A percentile compares a stretch with the other conserved stretches of the same genome.
Evolutionary conservation across 2,797 vertebrate species (phyloP).

Genomic region (Pelochelys cantorii): DNA sequence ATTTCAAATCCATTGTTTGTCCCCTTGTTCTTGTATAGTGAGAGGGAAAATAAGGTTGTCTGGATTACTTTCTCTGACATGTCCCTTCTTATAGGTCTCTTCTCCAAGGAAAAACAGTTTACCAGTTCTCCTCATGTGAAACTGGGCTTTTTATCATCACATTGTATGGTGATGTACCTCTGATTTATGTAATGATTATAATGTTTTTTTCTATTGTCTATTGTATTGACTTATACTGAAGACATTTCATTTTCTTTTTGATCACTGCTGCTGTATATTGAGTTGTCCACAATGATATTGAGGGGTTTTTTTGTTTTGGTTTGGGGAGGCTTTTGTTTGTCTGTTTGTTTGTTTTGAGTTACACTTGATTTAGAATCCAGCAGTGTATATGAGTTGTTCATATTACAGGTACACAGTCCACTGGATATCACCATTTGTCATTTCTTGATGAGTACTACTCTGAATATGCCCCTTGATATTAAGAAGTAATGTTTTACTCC

Average conservation of each 20-base stretch:
- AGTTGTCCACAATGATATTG: background rate
- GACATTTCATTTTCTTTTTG: background rate
- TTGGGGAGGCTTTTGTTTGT: background rate
- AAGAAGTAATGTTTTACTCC: background rate
- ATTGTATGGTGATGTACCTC: background rate
- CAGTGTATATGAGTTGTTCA: background rate
- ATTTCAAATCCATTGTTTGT: background rate
- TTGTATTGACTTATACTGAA: background rate
- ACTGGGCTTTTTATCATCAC: background rate
- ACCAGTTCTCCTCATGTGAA: background rate
- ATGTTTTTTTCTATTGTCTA: background rate
- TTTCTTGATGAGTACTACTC: slow-evolving; percentile 7
- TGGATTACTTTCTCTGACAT: background rate
- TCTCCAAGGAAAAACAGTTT: background rate
- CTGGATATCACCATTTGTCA: background rate
- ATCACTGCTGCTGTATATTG: background rate
- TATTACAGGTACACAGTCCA: background rate
- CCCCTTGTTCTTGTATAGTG: background rate
- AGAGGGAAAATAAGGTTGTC: background rate
- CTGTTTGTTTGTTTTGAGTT: background rate
- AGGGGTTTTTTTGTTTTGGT: background rate
- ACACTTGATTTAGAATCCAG: background rate
- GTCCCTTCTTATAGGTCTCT: background rate
- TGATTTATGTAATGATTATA: background rate
- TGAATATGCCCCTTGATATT: background rate